Evolutionary conservation across 2,888 invertebrate genomes (phyloP).

Genomic region (Myopa testacea): DNA sequence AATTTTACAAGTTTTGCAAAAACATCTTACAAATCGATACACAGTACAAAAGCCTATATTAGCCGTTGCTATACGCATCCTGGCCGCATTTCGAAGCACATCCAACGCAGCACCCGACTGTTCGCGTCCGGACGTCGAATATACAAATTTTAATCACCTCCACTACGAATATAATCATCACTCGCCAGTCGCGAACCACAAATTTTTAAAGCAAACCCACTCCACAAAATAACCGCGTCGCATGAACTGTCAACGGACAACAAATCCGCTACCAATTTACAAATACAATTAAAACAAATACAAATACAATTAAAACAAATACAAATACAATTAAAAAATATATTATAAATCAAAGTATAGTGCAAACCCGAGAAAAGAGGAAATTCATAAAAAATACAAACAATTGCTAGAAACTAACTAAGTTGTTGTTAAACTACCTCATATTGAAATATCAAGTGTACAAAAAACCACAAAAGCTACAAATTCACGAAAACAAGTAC

Average conservation of each 20-base stretch:
- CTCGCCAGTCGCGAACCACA: constrained; percentile 30
- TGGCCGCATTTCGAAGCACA: constrained; percentile 32
- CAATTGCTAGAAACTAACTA: neutral
- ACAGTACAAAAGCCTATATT: constrained; percentile 31
- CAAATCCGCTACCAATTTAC: constrained; percentile 27
- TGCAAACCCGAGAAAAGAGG: constrained; percentile 33
- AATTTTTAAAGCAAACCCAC: constrained; percentile 23
- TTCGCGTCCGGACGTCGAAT: constrained; percentile 21
- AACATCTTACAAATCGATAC: constrained; percentile 36
- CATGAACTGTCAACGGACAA: constrained; percentile 2
- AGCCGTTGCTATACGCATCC: constrained; percentile 7
- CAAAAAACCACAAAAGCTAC: constrained; percentile 46
- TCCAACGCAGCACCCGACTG: neutral
- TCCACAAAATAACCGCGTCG: constrained; percentile 22
- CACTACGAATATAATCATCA: constrained; percentile 5
- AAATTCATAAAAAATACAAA: constrained; percentile 24
- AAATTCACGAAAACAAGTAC: constrained; percentile 14
- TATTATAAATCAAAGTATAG: constrained; percentile 45
- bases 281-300: constrained; percentile 48
- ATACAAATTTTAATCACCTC: constrained; percentile 35
- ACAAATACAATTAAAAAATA: constrained; percentile 45
- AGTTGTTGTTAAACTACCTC: constrained; percentile 50
- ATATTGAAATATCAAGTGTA: constrained; percentile 55
- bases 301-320: constrained; percentile 41
- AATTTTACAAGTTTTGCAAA: constrained; percentile 49